Evolutionary conservation across 2,888 invertebrate genomes (phyloP).

Genomic region (Noctua janthina): DNA sequence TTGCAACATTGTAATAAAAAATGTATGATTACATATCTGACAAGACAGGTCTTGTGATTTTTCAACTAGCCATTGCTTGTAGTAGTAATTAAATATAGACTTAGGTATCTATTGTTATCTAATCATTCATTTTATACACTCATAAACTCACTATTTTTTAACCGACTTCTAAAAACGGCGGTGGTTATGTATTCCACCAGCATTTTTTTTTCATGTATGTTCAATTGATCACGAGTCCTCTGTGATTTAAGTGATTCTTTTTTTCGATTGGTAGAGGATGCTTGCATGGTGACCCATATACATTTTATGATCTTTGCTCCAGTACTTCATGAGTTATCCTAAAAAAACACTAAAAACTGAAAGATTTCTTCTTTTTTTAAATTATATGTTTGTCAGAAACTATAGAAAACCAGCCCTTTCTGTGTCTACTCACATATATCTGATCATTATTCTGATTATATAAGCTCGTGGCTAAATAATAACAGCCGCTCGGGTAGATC

Average conservation of each 20-base stretch:
- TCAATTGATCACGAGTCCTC: too few relatives aligned
- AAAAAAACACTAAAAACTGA: too few relatives aligned
- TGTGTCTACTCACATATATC: too few relatives aligned
- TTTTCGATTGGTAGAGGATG: background rate
- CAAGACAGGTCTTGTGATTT: background rate
- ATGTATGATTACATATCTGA: background rate
- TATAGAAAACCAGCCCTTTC: too few relatives aligned
- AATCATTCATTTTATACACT: background rate
- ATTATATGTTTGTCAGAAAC: too few relatives aligned
- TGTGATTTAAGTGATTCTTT: background rate
- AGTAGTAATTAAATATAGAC: background rate
- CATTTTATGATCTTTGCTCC: too few relatives aligned
- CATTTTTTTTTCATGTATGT: background rate
- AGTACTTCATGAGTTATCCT: too few relatives aligned
- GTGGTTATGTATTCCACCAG: background rate
- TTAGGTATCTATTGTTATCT: background rate
- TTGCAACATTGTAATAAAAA: background rate
- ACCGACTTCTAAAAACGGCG: background rate
- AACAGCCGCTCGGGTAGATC: too few relatives aligned
- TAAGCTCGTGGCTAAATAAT: too few relatives aligned
- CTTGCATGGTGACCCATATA: too few relatives aligned
- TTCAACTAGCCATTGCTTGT: conserved; percentile 1
- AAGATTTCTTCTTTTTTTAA: too few relatives aligned
- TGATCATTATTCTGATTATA: too few relatives aligned
- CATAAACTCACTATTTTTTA: background rate